These are phyloP conservation scores for Tricholauxania praeusta DNA, from an alignment of 2,888 invertebrate genomes.

Conservation along the genomic window DNA sequence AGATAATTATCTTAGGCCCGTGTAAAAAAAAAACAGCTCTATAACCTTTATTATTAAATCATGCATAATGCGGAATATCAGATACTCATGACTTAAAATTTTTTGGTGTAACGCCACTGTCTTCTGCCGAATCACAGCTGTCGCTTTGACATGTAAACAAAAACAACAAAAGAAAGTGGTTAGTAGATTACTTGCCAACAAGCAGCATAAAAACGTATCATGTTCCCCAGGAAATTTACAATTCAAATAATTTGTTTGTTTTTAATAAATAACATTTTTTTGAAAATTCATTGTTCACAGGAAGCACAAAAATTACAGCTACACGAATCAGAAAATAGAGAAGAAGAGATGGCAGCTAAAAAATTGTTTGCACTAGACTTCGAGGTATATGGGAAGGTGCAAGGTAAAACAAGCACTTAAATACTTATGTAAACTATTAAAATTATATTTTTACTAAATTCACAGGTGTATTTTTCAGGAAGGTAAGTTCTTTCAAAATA, in stretches of 20 bases:
- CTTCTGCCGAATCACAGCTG: too few relatives aligned
- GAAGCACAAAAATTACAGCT: conserved; percentile 3
- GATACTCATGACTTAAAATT: too few relatives aligned
- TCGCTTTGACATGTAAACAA: too few relatives aligned
- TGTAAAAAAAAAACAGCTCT: too few relatives aligned
- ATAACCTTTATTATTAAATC: too few relatives aligned
- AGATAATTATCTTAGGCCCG: too few relatives aligned
- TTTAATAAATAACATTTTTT: conserved; percentile 28
- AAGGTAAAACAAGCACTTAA: conserved; percentile 53
- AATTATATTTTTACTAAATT: conserved; percentile 27
- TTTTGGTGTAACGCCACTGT: too few relatives aligned
- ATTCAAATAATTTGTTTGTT: conserved; percentile 6
- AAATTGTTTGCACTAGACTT: conserved; percentile 54
- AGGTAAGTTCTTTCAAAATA: conserved; percentile 53
- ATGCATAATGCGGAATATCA: too few relatives aligned
- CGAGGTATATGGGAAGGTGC: conserved; percentile 61
- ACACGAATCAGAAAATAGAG: background rate
- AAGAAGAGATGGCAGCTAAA: conserved; percentile 34
- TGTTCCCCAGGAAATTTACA: conserved; percentile 7
- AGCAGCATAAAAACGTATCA: background rate
- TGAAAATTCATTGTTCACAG: conserved; percentile 29
- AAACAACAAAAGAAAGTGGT: too few relatives aligned
- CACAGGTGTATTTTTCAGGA: conserved; percentile 65
- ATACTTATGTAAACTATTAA: conserved; percentile 20
- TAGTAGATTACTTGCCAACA: too few relatives aligned